These are phyloP conservation scores for Yponomeuta plumbellus DNA, from an alignment of 2,888 invertebrate species.

Conservation along the genomic window DNA sequence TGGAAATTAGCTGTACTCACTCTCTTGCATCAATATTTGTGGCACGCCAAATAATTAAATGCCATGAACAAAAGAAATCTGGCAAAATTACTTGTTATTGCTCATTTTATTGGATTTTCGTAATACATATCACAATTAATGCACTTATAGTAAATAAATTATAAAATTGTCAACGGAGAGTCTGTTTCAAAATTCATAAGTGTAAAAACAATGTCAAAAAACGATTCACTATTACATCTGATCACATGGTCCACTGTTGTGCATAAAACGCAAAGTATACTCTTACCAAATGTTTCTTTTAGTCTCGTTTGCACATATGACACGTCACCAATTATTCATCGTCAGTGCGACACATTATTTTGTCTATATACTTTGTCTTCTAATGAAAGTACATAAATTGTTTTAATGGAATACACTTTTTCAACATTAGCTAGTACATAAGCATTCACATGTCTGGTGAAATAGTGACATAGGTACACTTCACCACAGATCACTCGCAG, in stretches of 20 bases:
- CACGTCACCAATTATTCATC: slow-evolving; percentile 14
- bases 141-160: slow-evolving; percentile 74
- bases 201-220: slow-evolving; percentile 68
- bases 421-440: slow-evolving; percentile 48
- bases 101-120: slow-evolving; percentile 51
- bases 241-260: slow-evolving; percentile 71
- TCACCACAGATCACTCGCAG: slow-evolving; percentile 52
- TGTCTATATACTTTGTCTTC: slow-evolving; percentile 57
- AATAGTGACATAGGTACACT: slow-evolving; percentile 46
- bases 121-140: slow-evolving; percentile 68
- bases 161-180: slow-evolving; percentile 69
- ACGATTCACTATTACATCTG: slow-evolving; percentile 66
- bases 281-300: slow-evolving; percentile 52
- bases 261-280: slow-evolving; percentile 66
- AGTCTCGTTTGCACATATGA: slow-evolving; percentile 47
- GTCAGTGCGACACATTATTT: slow-evolving; percentile 47
- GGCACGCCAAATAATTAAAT: slow-evolving; percentile 49
- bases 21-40: slow-evolving; percentile 23
- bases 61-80: slow-evolving; percentile 25
- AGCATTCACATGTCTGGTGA: slow-evolving; percentile 39
- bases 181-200: slow-evolving; percentile 56
- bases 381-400: slow-evolving; percentile 61
- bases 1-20: slow-evolving; percentile 33
- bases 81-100: slow-evolving; percentile 45
- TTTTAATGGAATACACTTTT: slow-evolving; percentile 49